Evolutionary conservation across 2,113 vertebrate genomes (phyloP), one percentile per base, ranked within the genome.

Genomic region (Erythrocercus mccallii): DNA sequence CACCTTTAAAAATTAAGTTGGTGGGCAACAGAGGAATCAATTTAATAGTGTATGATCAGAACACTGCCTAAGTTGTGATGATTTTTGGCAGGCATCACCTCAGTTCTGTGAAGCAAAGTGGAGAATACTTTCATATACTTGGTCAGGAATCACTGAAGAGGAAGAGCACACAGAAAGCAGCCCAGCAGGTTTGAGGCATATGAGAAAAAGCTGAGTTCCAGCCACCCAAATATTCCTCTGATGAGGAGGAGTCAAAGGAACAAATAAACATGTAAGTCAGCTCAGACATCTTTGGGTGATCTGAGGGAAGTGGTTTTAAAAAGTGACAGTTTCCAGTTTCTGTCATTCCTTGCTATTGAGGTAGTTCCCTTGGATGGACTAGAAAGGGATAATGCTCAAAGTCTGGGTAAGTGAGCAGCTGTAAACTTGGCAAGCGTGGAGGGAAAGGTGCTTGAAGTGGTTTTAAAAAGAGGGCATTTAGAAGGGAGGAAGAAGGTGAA

Each of bases 51-150:
- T 54, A n/a, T 54, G 58, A 72, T 76, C 4, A 47, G 27, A 48
- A 10, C 18, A 22, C 37, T 85, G 51, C 56, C 28, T 12, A 35
- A 42, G 33, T 50, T 78, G 45, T 61, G 57, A n/a, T 33, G 24
- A 54, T 50, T 70, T 95, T 94, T 87, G 73, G 31, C 91, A 99
- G 98, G 78, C 66, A 47, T 45, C 91, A 98, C 68, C 80, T 98
- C 45, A 95, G 37, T 10, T 97, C 88, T 5, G 97, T 98, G 90
- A 98, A 97, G 82, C 79, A 53, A n/a, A 97, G 98, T 20, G 91
- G 88, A 4, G 96, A 97, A 2, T 98, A 97, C 78, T 98, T 98
- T 37, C 58, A 81, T 44, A 87, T 97, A 1, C 95, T 98, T 60
- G 95, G 51, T 86, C 96, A 97, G 78, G 97, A 98, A 70, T 97